Evolutionary conservation across 2,797 vertebrate species (phyloP).

Genomic region (Hydrocynus forskahlii): DNA sequence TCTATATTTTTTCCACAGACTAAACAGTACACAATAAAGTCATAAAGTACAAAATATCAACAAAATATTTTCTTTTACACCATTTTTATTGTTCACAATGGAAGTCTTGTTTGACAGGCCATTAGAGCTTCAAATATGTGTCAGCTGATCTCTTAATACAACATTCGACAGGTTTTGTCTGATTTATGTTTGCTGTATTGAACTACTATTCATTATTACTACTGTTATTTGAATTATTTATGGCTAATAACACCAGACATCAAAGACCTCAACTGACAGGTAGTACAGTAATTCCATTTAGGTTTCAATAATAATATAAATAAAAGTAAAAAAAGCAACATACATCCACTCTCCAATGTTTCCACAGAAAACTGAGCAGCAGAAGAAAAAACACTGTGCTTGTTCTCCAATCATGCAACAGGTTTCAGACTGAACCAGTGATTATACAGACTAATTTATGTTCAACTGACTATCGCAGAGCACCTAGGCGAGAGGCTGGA

Average conservation of each 20-base stretch:
- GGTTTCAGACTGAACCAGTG: neutral
- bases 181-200: neutral
- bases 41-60: no score
- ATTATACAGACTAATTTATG: neutral
- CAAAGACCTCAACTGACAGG: neutral
- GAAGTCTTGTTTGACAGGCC: neutral
- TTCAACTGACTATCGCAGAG: neutral
- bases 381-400: neutral
- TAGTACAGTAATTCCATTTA: neutral
- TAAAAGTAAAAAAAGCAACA: neutral
- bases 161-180: neutral
- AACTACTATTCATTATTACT: no score
- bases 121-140: neutral
- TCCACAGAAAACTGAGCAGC: neutral
- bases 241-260: neutral
- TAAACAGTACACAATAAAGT: no score
- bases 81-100: no score
- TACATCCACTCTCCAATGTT: neutral
- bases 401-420: neutral
- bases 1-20: neutral
- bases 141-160: no score
- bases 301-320: neutral
- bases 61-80: no score
- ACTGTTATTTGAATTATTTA: neutral
- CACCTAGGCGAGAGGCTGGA: neutral